These are phyloP conservation scores for Aphelenchoides bicaudatus DNA, from an alignment of 2,888 invertebrate species.

Conservation along the genomic window DNA sequence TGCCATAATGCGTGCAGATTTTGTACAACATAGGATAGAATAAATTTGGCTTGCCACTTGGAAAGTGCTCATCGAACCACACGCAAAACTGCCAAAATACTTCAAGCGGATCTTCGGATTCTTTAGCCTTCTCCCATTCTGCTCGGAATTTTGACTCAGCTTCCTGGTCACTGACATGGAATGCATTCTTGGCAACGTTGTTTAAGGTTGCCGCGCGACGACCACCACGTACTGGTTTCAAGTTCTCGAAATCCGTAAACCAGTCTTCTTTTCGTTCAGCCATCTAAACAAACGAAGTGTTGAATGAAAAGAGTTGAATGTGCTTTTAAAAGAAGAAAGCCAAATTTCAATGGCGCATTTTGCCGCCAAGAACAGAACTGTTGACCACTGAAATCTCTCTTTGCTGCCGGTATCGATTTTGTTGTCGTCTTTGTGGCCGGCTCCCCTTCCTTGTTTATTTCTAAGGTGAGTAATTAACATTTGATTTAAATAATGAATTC, in stretches of 20 bases:
- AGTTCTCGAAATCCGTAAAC: constrained; percentile 39
- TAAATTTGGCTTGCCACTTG: constrained; percentile 25
- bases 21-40: constrained; percentile 38
- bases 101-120: constrained; percentile 17
- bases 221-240: constrained; percentile 32
- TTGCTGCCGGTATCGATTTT: no score
- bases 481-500: no score
- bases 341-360: no score
- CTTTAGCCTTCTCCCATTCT: constrained; percentile 20
- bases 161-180: constrained; percentile 19
- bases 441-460: no score
- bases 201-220: constrained; percentile 32
- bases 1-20: constrained; percentile 31
- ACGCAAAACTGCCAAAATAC: constrained; percentile 24
- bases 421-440: no score
- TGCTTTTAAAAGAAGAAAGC: no score
- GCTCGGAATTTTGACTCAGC: constrained; percentile 30
- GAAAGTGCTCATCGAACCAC: constrained; percentile 34
- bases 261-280: constrained; percentile 25
- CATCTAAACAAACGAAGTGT: no score
- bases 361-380: no score
- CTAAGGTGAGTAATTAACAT: no score
- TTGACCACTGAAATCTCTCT: no score
- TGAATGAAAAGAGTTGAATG: no score
- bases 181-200: constrained; percentile 12